Conservation (phyloP, 2,888 invertebrate species). For the Empis stercorea region DNA sequence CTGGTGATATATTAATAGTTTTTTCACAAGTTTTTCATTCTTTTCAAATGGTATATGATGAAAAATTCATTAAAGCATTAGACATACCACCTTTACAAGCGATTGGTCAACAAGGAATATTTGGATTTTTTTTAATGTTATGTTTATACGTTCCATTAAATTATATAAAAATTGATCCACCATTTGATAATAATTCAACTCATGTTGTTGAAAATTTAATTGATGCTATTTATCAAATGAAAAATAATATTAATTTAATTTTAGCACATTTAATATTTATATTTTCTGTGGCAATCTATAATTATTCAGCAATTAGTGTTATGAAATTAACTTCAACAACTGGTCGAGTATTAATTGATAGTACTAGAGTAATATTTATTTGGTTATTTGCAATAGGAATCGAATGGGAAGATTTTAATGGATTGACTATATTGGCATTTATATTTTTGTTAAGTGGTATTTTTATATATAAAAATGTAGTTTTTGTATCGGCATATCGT, state of each 20-base stretch:
- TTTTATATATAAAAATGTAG: constrained; percentile 63
- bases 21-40: constrained; percentile 71
- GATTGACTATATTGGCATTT: constrained; percentile 68
- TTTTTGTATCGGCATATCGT: constrained; percentile 30
- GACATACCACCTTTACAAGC: constrained; percentile 85
- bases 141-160: constrained; percentile 65
- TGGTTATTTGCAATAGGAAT: constrained; percentile 70
- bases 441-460: constrained; percentile 63
- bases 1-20: constrained; percentile 64
- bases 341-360: constrained; percentile 80
- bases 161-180: constrained; percentile 59
- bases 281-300: constrained; percentile 84
- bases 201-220: constrained; percentile 69
- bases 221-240: constrained; percentile 76
- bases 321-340: constrained; percentile 90
- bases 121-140: constrained; percentile 52
- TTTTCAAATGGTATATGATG: constrained; percentile 89
- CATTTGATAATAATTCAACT: constrained; percentile 62
- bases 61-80: constrained; percentile 70
- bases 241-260: constrained; percentile 43
- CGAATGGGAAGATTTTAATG: constrained; percentile 67
- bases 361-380: constrained; percentile 77
- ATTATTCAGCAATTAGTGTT: constrained; percentile 81
- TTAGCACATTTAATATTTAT: constrained; percentile 55
- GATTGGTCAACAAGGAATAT: constrained; percentile 86